A percentile compares a stretch with the other conserved stretches of the same genome.
Evolutionary conservation across 2,113 vertebrate species (phyloP).

Genomic region (Eulacestoma nigropectus): DNA sequence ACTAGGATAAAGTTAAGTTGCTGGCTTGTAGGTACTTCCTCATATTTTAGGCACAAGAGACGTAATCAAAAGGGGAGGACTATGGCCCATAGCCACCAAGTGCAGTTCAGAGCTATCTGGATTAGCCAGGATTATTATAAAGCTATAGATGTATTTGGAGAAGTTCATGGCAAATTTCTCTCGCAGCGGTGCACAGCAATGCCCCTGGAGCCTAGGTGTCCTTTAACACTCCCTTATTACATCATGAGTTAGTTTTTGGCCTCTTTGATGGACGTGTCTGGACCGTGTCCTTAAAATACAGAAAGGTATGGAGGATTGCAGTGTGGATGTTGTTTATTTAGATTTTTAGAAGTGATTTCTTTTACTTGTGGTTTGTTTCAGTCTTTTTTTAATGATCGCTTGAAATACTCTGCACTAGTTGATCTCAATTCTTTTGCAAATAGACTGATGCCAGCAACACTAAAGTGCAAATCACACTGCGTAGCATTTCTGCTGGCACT

Average conservation of each 20-base stretch:
- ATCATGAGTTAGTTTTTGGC: not conserved
- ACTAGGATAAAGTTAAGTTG: not conserved
- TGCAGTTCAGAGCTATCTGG: not conserved
- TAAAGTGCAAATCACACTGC: not conserved
- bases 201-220: not conserved
- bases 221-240: not conserved
- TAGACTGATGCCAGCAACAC: not conserved
- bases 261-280: not conserved
- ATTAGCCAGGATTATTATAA: not conserved
- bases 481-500: not conserved
- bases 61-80: not conserved
- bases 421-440: not conserved
- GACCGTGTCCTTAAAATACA: not conserved
- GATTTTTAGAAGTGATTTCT: not conserved
- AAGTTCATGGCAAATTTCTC: not conserved
- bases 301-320: rapidly evolving
- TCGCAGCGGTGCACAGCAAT: not conserved
- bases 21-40: not conserved
- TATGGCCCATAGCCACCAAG: not conserved
- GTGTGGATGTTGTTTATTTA: not conserved
- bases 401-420: not conserved
- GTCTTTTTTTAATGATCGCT: not conserved
- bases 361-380: not conserved
- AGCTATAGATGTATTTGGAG: not conserved
- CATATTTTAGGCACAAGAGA: not conserved